These are phyloP conservation scores for Margarornis squamiger DNA, from an alignment of 2,797 vertebrate genomes.

Conservation along the genomic window DNA sequence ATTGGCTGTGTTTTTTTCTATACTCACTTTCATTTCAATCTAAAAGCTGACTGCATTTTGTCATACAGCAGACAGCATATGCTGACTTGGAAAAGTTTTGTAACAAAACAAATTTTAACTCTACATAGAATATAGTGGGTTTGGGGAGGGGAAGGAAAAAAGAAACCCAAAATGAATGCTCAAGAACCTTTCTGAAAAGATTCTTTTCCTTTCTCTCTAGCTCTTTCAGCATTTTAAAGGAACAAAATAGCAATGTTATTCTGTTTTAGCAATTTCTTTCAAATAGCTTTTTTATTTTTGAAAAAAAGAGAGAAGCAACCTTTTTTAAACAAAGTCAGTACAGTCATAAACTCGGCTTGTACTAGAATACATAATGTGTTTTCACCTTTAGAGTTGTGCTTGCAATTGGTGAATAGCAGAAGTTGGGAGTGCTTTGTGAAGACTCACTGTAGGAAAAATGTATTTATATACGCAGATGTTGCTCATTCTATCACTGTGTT, in stretches of 20 bases:
- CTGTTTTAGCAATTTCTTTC: slow-evolving; percentile 39
- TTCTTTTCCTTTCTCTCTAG: slow-evolving; percentile 1
- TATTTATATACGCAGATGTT: background rate
- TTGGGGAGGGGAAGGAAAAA: background rate
- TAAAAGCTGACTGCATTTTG: slow-evolving; percentile 65
- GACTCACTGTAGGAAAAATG: background rate
- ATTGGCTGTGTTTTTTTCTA: slow-evolving; percentile 67
- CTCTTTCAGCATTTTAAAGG: slow-evolving; percentile 41
- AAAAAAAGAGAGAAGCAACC: background rate
- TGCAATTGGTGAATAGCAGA: slow-evolving; percentile 39
- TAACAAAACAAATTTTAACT: slow-evolving; percentile 39
- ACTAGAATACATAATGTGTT: background rate
- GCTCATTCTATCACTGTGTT: background rate
- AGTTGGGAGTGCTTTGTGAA: background rate
- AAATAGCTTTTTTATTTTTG: slow-evolving; percentile 15
- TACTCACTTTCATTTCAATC: slow-evolving; percentile 69
- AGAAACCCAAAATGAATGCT: background rate
- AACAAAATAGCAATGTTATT: slow-evolving; percentile 10
- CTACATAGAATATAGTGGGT: background rate
- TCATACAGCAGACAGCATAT: slow-evolving; percentile 25
- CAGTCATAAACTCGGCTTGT: background rate
- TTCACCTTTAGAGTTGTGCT: background rate
- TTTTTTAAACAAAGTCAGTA: slow-evolving; percentile 6
- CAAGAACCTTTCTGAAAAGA: slow-evolving; percentile 15
- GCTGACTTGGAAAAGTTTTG: slow-evolving; percentile 50